Percentiles rank a stretch among this genome's conserved stretches.
These are phyloP conservation scores for Julus scanicus DNA, from an alignment of 2,888 invertebrate species.

Conservation along the genomic window DNA sequence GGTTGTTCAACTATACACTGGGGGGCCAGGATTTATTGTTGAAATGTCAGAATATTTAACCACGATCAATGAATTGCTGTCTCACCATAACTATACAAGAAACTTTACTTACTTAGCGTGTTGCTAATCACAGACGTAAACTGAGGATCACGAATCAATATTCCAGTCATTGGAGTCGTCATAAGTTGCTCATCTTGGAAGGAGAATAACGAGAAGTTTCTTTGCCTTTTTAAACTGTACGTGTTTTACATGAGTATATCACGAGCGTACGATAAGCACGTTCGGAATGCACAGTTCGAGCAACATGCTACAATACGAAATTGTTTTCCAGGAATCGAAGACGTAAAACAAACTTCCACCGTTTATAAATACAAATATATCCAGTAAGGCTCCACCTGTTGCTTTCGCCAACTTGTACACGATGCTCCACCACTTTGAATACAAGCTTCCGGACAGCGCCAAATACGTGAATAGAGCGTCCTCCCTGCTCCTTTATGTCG, in stretches of 20 bases:
- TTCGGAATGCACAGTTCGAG: not conserved
- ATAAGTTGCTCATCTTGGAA: not conserved
- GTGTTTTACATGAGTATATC: too few relatives aligned
- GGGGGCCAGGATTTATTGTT: not conserved
- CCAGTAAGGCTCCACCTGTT: conserved; percentile 40
- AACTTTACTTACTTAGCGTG: not conserved
- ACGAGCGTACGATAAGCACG: not conserved
- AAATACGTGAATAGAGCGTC: not conserved
- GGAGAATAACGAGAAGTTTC: not conserved
- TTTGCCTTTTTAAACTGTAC: not conserved
- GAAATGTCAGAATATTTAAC: not conserved
- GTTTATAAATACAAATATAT: not conserved
- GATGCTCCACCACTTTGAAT: not conserved
- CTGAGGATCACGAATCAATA: not conserved
- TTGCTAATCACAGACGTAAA: not conserved
- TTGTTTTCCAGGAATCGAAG: not conserved
- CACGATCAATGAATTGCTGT: not conserved
- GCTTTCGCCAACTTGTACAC: not conserved
- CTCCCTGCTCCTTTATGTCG: not conserved
- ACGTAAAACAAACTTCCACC: not conserved
- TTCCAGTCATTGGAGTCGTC: not conserved
- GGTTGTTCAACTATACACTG: conserved; percentile 18
- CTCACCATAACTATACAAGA: not conserved
- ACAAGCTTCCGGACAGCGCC: not conserved
- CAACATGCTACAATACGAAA: not conserved